Conservation (phyloP, 2,797 vertebrate genomes). For the Xyrichtys novacula region DNA sequence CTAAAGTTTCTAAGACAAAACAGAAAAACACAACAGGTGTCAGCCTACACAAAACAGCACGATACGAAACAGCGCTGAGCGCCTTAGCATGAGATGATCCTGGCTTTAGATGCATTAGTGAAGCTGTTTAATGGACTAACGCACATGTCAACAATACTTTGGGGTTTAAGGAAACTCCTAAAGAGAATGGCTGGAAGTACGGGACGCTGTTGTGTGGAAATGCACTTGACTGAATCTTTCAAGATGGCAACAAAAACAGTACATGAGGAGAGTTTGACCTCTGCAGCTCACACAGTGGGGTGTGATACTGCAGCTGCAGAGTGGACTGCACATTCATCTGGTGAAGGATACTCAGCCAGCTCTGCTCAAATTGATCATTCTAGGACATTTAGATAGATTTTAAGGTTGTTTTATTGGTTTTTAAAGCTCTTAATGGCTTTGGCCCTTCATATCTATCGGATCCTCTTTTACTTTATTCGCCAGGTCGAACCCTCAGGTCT, state of each 20-base stretch:
- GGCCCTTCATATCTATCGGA: too few species aligned
- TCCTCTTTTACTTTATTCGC: too few species aligned
- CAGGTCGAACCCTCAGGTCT: too few species aligned
- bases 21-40: slow-evolving; percentile 9
- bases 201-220: too few species aligned
- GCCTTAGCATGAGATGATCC: not conserved
- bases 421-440: too few species aligned
- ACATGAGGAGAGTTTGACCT: not conserved
- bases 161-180: not conserved
- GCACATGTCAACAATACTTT: not conserved
- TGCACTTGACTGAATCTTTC: not conserved
- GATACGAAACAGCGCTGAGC: not conserved
- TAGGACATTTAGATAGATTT: not conserved
- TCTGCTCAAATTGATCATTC: not conserved
- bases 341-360: not conserved
- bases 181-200: not conserved
- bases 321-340: not conserved
- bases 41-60: not conserved
- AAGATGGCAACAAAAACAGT: not conserved
- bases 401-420: too few species aligned
- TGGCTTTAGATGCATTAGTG: not conserved
- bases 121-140: not conserved
- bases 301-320: not conserved
- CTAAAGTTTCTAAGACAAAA: not conserved
- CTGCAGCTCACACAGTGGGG: not conserved